These are phyloP conservation scores for Ciconia boyciana DNA, from an alignment of 2,113 vertebrate species.

Conservation along the genomic window DNA sequence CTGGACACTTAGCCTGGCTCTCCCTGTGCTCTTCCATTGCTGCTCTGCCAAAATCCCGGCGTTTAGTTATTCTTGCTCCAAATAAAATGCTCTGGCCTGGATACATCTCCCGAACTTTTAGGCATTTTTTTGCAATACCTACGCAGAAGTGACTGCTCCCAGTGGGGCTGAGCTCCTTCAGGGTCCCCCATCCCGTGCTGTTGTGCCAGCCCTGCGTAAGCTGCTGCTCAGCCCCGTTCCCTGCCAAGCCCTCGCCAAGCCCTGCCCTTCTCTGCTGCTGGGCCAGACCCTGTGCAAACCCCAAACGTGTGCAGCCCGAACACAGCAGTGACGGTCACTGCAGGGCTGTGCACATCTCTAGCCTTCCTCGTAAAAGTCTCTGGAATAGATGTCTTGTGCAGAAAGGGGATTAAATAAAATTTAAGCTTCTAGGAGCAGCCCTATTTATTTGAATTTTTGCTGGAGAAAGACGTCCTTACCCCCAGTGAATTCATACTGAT, in stretches of 20 bases:
- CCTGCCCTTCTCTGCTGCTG: neutral
- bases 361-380: neutral
- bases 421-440: neutral
- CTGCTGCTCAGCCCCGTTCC: neutral
- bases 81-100: neutral
- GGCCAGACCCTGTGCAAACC: neutral
- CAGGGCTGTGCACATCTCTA: rapidly evolving
- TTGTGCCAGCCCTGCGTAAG: neutral
- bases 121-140: neutral
- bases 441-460: neutral
- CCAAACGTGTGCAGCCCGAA: neutral
- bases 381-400: neutral
- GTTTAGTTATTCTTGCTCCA: neutral
- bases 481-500: neutral
- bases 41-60: neutral
- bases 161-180: neutral
- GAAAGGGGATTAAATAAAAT: neutral
- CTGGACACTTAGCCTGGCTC: neutral
- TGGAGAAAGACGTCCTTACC: neutral
- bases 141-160: neutral
- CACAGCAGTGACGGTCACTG: neutral
- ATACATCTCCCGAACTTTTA: neutral
- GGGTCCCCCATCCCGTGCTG: neutral
- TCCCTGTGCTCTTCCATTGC: neutral
- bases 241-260: neutral